Evolutionary conservation across 2,888 invertebrate species (phyloP).

Genomic region (Listrodromus nycthemerus): DNA sequence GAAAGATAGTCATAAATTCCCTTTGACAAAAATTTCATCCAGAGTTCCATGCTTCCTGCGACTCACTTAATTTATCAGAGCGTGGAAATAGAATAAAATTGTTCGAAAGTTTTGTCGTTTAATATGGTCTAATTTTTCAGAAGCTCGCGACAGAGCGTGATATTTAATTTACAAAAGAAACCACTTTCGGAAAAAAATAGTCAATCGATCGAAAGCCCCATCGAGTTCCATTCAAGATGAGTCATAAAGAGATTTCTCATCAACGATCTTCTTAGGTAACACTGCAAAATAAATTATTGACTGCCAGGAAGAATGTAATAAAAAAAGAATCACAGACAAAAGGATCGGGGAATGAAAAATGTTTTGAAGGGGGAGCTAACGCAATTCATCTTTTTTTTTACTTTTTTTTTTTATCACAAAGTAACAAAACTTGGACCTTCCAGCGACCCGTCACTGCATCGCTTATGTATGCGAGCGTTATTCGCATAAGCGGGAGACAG

Average conservation of each 20-base stretch:
- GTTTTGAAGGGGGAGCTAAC: not conserved
- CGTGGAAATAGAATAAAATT: not conserved
- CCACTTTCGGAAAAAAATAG: not conserved
- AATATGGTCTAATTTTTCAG: not conserved
- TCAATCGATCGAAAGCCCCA: not conserved
- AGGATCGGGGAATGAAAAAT: constrained; percentile 31
- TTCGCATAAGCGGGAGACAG: constrained; percentile 24
- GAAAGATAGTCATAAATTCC: not conserved
- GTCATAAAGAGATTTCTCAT: constrained; percentile 9
- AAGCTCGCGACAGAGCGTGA: not conserved
- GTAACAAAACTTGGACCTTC: constrained; percentile 7
- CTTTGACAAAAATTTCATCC: not conserved
- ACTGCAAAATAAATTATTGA: constrained; percentile 41
- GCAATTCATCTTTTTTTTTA: constrained; percentile 37
- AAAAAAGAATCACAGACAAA: not conserved
- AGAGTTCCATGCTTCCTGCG: constrained; percentile 5
- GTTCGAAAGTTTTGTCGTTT: not conserved
- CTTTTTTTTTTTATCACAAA: not conserved
- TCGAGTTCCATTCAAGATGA: constrained; percentile 3
- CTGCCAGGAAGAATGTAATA: constrained; percentile 37
- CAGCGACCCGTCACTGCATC: constrained; percentile 17
- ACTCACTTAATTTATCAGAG: constrained; percentile 14
- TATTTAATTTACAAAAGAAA: constrained; percentile 9
- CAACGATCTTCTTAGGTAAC: not conserved
- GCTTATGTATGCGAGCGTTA: constrained; percentile 33